phyloP scores from a whole-genome alignment of 2,113 vertebrate species.

The Colossoma macropomum region DNA sequence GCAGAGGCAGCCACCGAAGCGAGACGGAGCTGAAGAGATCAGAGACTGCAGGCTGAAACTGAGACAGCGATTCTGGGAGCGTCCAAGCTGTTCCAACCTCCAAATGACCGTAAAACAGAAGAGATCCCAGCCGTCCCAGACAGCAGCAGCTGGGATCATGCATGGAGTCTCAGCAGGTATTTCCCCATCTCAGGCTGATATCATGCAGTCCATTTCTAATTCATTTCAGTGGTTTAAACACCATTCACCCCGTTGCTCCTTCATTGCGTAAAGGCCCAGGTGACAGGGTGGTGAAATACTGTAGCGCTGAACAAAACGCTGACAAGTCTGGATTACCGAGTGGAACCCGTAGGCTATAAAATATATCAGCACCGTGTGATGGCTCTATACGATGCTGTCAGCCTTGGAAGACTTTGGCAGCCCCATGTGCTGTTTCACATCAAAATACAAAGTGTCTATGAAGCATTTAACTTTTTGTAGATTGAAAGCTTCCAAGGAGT shows the following conservation, averaged over 20 bases:
- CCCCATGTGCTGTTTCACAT: conserved; percentile 21
- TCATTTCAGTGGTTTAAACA: conserved; percentile 51
- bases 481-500: neutral
- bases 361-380: conserved; percentile 39
- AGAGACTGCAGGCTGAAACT: conserved; percentile 67
- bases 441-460: neutral
- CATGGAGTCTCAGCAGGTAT: conserved; percentile 38
- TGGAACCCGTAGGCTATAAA: conserved; percentile 42
- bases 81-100: conserved; percentile 55
- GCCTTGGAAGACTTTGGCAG: conserved; percentile 15
- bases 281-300: conserved; percentile 51
- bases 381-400: conserved; percentile 27
- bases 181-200: conserved; percentile 30
- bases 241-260: conserved; percentile 6
- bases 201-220: conserved; percentile 53
- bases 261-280: conserved; percentile 28
- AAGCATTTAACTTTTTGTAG: neutral
- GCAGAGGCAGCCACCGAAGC: conserved; percentile 57
- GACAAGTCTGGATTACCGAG: conserved; percentile 27
- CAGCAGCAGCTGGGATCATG: conserved; percentile 60
- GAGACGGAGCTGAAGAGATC: conserved; percentile 66
- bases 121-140: conserved; percentile 56
- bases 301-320: conserved; percentile 1
- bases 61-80: conserved; percentile 62
- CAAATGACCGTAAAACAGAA: conserved; percentile 63